A percentile compares a stretch with the other conserved stretches of the same genome.
Conservation (phyloP, 2,888 invertebrate genomes). For the Alentia gelatinosa region DNA sequence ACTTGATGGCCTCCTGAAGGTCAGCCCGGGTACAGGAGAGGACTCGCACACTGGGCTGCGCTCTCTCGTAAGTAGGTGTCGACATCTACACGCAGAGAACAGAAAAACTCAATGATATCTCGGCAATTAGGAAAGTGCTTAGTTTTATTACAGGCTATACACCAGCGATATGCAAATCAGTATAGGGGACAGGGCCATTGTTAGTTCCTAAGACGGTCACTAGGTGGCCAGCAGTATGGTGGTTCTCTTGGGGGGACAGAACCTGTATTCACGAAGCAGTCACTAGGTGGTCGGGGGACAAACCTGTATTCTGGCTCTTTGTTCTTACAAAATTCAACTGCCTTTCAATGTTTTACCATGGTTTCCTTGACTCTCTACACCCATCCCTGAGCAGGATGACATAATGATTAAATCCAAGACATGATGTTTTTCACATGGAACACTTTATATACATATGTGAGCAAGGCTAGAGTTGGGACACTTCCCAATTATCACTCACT, state of each 20-base stretch:
- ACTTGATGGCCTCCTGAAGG: conserved; percentile 44
- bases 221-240: not conserved
- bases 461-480: no score
- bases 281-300: no score
- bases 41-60: not conserved
- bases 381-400: no score
- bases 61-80: conserved; percentile 23
- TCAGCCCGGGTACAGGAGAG: conserved; percentile 10
- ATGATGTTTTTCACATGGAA: no score
- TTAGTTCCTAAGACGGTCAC: not conserved
- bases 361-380: no score
- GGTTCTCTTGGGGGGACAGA: not conserved
- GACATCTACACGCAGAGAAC: not conserved
- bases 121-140: not conserved
- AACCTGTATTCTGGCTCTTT: no score
- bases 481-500: no score
- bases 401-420: no score
- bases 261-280: not conserved
- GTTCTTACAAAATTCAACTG: no score
- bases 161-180: not conserved
- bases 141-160: not conserved
- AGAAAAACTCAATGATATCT: not conserved
- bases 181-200: not conserved
- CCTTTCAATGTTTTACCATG: no score
- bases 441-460: no score